A percentile compares a stretch with the other conserved stretches of the same genome.
Conservation (phyloP, 2,113 vertebrate genomes). For the Sciurus niger region DNA sequence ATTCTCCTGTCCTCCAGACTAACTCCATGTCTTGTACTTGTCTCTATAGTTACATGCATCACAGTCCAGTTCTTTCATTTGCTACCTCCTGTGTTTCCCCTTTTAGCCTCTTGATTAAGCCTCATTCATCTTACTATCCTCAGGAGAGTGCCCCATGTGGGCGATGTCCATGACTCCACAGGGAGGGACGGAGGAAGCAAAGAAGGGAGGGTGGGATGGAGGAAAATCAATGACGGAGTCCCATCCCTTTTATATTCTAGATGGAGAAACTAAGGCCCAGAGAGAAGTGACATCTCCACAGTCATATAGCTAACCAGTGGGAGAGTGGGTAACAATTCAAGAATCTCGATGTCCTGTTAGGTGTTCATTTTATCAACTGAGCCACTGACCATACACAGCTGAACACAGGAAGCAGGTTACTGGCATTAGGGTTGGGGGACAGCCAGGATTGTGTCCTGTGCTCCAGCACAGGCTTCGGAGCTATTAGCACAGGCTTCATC, state of each 20-base stretch:
- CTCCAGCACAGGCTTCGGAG: neutral
- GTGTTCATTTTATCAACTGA: neutral
- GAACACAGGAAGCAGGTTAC: neutral
- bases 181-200: neutral
- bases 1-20: too few species aligned
- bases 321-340: neutral
- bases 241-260: neutral
- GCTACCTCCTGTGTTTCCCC: neutral
- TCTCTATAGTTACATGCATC: neutral
- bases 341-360: too few species aligned
- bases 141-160: too few species aligned
- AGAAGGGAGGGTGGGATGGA: too few species aligned
- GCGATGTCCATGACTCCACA: neutral
- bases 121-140: neutral
- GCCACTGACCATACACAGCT: neutral
- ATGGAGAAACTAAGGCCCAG: neutral
- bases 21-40: rapidly evolving
- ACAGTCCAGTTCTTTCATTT: neutral
- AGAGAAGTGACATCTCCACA: neutral
- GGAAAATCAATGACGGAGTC: neutral
- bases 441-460: neutral
- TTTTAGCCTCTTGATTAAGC: neutral
- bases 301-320: neutral
- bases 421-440: neutral
- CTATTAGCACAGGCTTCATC: neutral